A percentile compares a stretch with the other conserved stretches of the same genome.
These are phyloP conservation scores for Myiozetetes cayanensis DNA, from an alignment of 2,113 vertebrate genomes.

Conservation along the genomic window DNA sequence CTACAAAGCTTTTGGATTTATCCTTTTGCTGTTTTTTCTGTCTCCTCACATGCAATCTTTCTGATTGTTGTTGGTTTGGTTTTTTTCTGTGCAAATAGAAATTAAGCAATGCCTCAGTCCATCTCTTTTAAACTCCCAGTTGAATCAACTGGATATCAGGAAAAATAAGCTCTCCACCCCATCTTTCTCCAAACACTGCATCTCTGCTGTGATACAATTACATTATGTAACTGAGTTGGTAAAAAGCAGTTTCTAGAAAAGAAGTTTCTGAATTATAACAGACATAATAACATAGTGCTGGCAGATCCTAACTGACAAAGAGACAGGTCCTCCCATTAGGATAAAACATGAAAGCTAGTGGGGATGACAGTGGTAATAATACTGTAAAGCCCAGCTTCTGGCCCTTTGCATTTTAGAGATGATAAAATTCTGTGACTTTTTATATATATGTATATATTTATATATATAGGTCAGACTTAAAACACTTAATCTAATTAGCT, in stretches of 20 bases:
- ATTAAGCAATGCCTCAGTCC: not conserved
- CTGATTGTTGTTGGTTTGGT: not conserved
- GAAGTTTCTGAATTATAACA: conserved; percentile 13
- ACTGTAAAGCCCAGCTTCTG: not conserved
- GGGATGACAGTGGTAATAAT: conserved; percentile 12
- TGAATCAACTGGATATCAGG: not conserved
- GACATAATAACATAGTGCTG: not conserved
- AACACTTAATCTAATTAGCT: conserved; percentile 56
- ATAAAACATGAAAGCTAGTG: conserved; percentile 25
- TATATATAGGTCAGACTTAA: not conserved
- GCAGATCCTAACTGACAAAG: conserved; percentile 38
- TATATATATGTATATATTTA: not conserved
- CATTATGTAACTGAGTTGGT: not conserved
- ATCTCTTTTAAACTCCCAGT: not conserved
- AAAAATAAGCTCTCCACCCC: not conserved
- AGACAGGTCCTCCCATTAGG: conserved; percentile 23
- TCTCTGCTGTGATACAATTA: not conserved
- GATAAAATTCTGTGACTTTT: not conserved
- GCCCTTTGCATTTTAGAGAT: not conserved
- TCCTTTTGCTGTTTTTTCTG: not conserved
- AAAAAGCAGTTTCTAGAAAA: conserved; percentile 10
- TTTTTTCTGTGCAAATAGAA: not conserved
- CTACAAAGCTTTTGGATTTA: not conserved
- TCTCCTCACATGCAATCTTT: not conserved
- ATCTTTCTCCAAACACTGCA: not conserved